These are phyloP conservation scores for Scortum barcoo DNA, from an alignment of 2,113 vertebrate genomes.

Conservation along the genomic window DNA sequence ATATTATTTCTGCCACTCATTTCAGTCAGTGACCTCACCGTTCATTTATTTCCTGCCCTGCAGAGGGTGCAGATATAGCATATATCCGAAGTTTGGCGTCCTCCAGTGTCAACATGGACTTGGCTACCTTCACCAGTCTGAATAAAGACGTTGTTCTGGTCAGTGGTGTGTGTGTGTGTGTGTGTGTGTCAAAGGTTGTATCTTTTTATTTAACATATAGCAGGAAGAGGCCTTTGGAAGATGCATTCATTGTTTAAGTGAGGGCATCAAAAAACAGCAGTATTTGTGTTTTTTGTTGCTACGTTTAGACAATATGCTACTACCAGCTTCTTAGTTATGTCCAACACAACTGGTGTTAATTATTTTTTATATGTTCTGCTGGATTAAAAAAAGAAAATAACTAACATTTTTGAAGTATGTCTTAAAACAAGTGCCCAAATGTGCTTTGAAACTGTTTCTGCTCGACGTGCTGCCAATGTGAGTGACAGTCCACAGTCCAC, in stretches of 20 bases:
- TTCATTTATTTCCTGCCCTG: background rate
- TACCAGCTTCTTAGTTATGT: background rate
- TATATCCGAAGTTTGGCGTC: conserved; percentile 44
- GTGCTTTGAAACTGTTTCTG: too few relatives aligned
- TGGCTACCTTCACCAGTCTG: conserved; percentile 69
- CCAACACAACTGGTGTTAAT: background rate
- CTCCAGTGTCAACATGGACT: conserved; percentile 75
- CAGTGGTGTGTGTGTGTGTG: conserved; percentile 33
- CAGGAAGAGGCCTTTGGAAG: too few relatives aligned
- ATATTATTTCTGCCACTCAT: too few relatives aligned
- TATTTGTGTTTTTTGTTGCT: too few relatives aligned
- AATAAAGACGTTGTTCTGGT: conserved; percentile 68
- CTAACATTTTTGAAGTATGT: too few relatives aligned
- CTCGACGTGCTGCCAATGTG: too few relatives aligned
- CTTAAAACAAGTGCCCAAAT: too few relatives aligned
- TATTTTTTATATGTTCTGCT: background rate
- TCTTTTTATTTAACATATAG: too few relatives aligned
- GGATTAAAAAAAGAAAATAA: too few relatives aligned
- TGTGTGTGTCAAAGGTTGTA: too few relatives aligned
- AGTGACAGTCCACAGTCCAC: too few relatives aligned
- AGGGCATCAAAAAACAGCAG: too few relatives aligned
- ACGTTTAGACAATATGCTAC: background rate
- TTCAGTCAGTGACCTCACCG: background rate
- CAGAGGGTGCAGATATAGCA: conserved; percentile 56
- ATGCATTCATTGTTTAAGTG: background rate